These are phyloP conservation scores for Phasia obesa DNA, from an alignment of 2,888 invertebrate genomes.

Conservation along the genomic window DNA sequence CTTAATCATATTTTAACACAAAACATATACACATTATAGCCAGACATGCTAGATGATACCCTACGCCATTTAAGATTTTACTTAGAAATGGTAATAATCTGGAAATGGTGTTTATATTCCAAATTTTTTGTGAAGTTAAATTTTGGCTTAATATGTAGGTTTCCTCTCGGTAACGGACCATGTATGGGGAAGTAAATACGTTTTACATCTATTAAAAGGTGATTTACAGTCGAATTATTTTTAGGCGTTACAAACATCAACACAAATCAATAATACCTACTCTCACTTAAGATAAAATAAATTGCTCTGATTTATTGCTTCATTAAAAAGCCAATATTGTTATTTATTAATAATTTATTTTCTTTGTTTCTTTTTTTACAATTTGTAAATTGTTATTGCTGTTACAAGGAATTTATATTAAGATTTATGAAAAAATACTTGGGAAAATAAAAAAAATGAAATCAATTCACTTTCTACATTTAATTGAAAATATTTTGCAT, in stretches of 20 bases:
- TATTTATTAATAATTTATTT: slow-evolving; percentile 15
- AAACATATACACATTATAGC: too few relatives aligned
- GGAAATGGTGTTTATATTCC: too few relatives aligned
- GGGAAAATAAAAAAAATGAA: slow-evolving; percentile 26
- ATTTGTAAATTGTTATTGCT: background rate
- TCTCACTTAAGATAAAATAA: background rate
- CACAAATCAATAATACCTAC: background rate
- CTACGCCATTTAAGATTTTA: background rate
- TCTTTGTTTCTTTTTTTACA: background rate
- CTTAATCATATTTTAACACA: too few relatives aligned
- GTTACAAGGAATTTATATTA: slow-evolving; percentile 34
- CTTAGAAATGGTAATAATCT: background rate
- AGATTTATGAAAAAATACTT: slow-evolving; percentile 24
- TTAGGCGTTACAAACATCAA: background rate
- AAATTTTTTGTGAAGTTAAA: too few relatives aligned
- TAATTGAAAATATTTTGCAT: slow-evolving; percentile 39
- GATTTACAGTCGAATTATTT: background rate
- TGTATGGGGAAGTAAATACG: too few relatives aligned
- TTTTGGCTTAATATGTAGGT: too few relatives aligned
- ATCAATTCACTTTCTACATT: slow-evolving; percentile 53
- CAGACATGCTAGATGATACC: too few relatives aligned
- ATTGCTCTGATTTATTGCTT: slow-evolving; percentile 36
- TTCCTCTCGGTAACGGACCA: too few relatives aligned
- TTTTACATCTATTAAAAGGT: too few relatives aligned
- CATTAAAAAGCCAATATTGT: slow-evolving; percentile 17